Base-by-base conservation (phyloP, 2,888 invertebrate species). In the Tinea semifulvella region DNA sequence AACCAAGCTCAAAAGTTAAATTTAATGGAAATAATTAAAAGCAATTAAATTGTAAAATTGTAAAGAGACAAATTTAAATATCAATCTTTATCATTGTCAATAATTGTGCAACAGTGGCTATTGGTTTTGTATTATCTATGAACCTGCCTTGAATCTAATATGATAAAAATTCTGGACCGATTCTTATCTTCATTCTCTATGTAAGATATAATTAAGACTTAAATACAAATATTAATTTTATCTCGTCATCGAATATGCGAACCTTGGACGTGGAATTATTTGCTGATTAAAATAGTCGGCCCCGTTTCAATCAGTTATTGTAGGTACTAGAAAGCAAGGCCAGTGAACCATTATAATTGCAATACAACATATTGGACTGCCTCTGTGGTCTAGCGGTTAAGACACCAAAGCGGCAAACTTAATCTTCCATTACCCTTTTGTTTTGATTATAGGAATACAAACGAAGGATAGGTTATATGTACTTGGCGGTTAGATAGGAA, bases 261-360 rank as follows among this genome's bases (percentile, higher is more conserved):
- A 43, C 43, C 43, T 43, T 46, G 42, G 43, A 46, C 46, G 31
- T 42, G 35, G 20, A 27, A 45, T 43, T 43, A 42, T 46, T 27
- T 64, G 63, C 62, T 74, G 70, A 75, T 75, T 77, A 74, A 71
- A 74, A 68, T 67, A 67, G 68, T 68, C 69, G 63, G 61, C 59
- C 55, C 55, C 59, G 56, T 55, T 63, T 53, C 59, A 59, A 62
- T 60, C 57, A 53, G 52, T 18, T 65, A 62, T 72, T n/a, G n/a
- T n/a, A n/a, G n/a, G n/a, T n/a, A n/a, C n/a, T 77, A 70, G 79
- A 79, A 79, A 77, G 79, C 71, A 79, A 79, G 79, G 79, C 68
- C 69, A 53, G n/a, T 51, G 48, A 51, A 52, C 48, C 45, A 47
- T 20, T 44, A 25, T 16, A 44, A 25, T 25, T 44, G 31, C 16